Percentiles rank a stretch among this genome's conserved stretches.
Conservation (phyloP, 2,888 invertebrate species). For the Pherbina coryleti region DNA sequence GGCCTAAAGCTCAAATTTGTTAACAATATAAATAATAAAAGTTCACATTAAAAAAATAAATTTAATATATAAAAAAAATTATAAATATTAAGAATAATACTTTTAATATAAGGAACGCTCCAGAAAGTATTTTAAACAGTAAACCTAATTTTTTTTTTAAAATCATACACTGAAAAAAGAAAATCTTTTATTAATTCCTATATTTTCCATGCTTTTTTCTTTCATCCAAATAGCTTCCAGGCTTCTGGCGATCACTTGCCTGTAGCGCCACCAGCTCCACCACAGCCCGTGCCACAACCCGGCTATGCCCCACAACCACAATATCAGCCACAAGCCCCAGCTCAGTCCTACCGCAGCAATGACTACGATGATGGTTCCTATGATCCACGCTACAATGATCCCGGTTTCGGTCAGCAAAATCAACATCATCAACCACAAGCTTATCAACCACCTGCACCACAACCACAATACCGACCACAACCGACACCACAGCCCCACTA, state of each 20-base stretch:
- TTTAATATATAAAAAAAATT: too few species aligned
- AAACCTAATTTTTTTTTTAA: too few species aligned
- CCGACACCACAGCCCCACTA: constrained; percentile 67
- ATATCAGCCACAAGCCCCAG: constrained; percentile 70
- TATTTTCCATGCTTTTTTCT: not conserved
- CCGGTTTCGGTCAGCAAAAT: constrained; percentile 63
- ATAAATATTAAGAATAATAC: too few species aligned
- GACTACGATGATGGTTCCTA: constrained; percentile 69
- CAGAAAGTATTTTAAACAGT: too few species aligned
- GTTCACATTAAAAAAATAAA: too few species aligned
- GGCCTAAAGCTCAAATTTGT: too few species aligned
- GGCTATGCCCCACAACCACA: constrained; percentile 71
- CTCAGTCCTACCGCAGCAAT: constrained; percentile 64
- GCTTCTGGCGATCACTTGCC: constrained; percentile 86
- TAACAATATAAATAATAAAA: too few species aligned
- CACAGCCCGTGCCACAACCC: constrained; percentile 72
- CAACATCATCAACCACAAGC: constrained; percentile 67
- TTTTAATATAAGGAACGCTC: too few species aligned
- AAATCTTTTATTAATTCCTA: too few species aligned
- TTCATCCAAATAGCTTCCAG: constrained; percentile 73
- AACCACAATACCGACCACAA: constrained; percentile 56
- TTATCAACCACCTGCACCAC: constrained; percentile 70
- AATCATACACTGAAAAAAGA: too few species aligned
- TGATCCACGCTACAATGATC: constrained; percentile 69
- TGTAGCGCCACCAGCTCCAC: constrained; percentile 74